Evolutionary conservation across 2,888 invertebrate genomes (phyloP).

Genomic region (Campoplex capitator): DNA sequence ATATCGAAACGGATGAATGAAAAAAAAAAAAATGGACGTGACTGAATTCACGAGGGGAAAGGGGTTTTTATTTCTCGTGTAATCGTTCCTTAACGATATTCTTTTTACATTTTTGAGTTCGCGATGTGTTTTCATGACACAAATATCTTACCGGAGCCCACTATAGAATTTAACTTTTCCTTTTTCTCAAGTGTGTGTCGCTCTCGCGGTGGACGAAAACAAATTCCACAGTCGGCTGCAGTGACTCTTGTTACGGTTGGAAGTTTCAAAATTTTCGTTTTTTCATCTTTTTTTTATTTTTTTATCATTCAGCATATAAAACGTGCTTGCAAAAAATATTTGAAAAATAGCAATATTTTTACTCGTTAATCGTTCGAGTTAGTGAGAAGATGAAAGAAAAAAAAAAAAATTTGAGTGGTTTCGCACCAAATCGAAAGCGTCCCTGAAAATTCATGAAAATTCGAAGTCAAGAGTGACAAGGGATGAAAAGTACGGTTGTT

Average conservation of each 20-base stretch:
- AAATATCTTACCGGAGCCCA: slow-evolving; percentile 78
- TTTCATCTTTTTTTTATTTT: not conserved
- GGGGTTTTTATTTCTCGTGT: not conserved
- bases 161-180: slow-evolving; percentile 77
- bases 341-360: not conserved
- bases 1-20: not conserved
- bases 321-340: not conserved
- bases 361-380: not conserved
- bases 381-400: not conserved
- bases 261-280: not conserved
- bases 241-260: slow-evolving; percentile 40
- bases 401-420: not conserved
- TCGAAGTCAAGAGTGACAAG: not conserved
- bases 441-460: not conserved
- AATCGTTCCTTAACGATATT: slow-evolving; percentile 58
- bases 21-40: not conserved
- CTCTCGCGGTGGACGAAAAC: slow-evolving; percentile 38
- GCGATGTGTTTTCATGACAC: slow-evolving; percentile 78
- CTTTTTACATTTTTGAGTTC: slow-evolving; percentile 71
- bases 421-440: not conserved
- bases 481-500: not conserved
- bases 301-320: too few relatives aligned
- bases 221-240: slow-evolving; percentile 38
- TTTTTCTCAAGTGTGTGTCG: slow-evolving; percentile 72
- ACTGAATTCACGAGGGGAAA: not conserved